Base-by-base conservation (phyloP, 2,888 invertebrate genomes). In the Arenicola marina region DNA sequence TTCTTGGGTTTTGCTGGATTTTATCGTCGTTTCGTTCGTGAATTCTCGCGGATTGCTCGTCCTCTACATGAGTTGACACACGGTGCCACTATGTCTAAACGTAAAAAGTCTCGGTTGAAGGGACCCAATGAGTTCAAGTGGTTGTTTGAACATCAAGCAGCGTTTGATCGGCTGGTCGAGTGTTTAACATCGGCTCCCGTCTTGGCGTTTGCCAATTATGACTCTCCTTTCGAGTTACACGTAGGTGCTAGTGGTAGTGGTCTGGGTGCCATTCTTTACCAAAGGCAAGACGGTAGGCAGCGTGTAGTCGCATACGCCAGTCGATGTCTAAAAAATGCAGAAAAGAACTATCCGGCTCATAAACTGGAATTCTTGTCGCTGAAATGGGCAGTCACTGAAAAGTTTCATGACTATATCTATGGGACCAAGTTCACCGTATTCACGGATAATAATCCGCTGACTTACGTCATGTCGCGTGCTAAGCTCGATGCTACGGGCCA, bases 341-440 rank as follows among this genome's bases (percentile, higher is more conserved):
- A 48, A 24, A n/a, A 11, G 7, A 11, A 48, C 26, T 48, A 48
- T 11, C 48, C 48, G 7, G 48, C 26, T 24, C 48, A 48, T 24
- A 48, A 24, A 11, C 24, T n/a, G 48, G 26, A 48, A n/a, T 48
- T 48, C 48, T 48, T 48, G 48, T n/a, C 48, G 7, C 15, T 48
- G 48, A 48, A 48, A 24, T 48, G 48, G 48, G 48, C 48, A 7
- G 24, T 48, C 7, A 48, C 18, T 7, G 24, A 11, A 7, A 48
- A 11, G 26, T 48, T 48, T 24, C 48, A 48, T 24, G 48, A 48
- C 26, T 48, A 48, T 24, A 7, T 48, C 18, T 48, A 48, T 48
- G 48, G 48, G n/a, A 48, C 7, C 24, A 24, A 11, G 15, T 48
- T 48, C 24, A 24, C 26, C 7, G 48, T 48, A 7, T 48, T n/a